These are phyloP conservation scores for Exocentrus adspersus DNA, from an alignment of 2,888 invertebrate genomes.

Conservation along the genomic window DNA sequence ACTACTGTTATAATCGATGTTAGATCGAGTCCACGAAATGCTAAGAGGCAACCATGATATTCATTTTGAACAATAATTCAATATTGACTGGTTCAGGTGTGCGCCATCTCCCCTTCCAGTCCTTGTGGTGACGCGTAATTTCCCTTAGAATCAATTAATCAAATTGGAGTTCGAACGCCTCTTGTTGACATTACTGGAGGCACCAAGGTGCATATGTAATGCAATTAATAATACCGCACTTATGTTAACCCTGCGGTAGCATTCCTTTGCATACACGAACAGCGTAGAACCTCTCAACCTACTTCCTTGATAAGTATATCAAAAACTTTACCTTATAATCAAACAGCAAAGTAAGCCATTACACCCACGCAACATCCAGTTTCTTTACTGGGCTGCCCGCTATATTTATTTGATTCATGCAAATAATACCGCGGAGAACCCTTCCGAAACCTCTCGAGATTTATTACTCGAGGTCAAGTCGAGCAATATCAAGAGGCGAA, in stretches of 20 bases:
- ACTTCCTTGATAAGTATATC: no score
- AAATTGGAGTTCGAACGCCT: constrained; percentile 19
- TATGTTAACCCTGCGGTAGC: constrained; percentile 11
- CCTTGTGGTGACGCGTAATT: constrained; percentile 14
- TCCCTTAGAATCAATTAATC: constrained; percentile 23
- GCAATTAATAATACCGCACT: constrained; percentile 25
- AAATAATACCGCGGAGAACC: constrained; percentile 1
- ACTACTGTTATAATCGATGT: no score
- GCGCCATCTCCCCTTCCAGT: not conserved
- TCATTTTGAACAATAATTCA: no score
- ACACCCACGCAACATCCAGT: not conserved
- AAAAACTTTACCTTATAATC: no score
- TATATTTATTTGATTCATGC: constrained; percentile 3
- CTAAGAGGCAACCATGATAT: no score
- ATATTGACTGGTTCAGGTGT: constrained; percentile 9
- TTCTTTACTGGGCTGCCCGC: not conserved
- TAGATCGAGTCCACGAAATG: no score
- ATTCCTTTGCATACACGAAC: not conserved
- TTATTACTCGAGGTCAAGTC: constrained; percentile 9
- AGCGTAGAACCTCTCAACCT: no score
- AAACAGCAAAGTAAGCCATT: not conserved
- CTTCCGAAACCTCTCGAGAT: not conserved
- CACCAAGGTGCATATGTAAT: constrained; percentile 20
- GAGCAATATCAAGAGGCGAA: not conserved
- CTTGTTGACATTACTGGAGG: constrained; percentile 20